phyloP scores from a whole-genome alignment of 2,888 invertebrate genomes.

The Lochmaea crataegi region DNA sequence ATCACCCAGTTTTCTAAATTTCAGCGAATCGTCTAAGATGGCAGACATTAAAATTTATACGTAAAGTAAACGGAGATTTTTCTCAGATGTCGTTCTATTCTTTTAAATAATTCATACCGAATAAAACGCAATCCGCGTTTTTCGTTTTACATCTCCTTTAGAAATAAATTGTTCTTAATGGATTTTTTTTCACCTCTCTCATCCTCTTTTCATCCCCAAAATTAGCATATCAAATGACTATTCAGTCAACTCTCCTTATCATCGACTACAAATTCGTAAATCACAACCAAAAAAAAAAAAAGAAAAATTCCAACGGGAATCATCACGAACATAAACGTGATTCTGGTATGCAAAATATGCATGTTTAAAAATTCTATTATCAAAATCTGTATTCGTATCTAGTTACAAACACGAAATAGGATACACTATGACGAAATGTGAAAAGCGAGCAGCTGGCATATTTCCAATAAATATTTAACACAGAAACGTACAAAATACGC shows the following conservation, averaged over 20 bases:
- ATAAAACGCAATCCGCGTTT: not conserved
- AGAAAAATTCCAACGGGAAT: no score
- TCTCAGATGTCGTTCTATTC: not conserved
- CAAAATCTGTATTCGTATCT: not conserved
- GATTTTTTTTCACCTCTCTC: not conserved
- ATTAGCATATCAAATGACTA: constrained; percentile 4
- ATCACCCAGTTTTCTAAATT: not conserved
- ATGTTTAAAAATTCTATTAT: not conserved
- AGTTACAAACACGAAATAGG: constrained; percentile 3
- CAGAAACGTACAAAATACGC: not conserved
- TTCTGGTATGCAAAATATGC: not conserved
- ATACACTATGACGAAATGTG: not conserved
- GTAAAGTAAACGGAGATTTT: not conserved
- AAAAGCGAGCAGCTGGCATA: not conserved
- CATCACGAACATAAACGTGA: not conserved
- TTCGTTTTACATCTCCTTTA: not conserved
- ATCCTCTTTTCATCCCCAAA: not conserved
- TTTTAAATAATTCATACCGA: constrained; percentile 9
- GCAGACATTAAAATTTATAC: no score
- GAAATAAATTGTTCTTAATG: constrained; percentile 2
- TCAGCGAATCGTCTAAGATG: no score
- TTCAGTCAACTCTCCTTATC: not conserved
- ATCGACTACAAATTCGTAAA: not conserved
- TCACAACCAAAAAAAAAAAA: no score
- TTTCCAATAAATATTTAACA: constrained; percentile 8